Conservation (phyloP, 92 coral and sea anemone genomes). For the Epizoanthus rinbou region DNA sequence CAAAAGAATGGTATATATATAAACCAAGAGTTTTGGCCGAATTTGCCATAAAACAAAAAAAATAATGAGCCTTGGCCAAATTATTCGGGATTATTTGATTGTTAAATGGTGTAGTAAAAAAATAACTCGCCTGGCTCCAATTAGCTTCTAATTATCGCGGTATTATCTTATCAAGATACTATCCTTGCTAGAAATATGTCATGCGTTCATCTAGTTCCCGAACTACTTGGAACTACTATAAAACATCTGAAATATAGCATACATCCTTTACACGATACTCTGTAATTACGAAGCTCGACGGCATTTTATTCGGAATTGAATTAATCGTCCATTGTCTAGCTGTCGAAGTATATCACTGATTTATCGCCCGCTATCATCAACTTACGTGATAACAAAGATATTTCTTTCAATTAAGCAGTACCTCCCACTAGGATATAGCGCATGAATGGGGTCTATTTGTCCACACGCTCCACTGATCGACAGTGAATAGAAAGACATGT, state of each 20-base stretch:
- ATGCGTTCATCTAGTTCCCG: no score
- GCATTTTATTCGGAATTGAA: not conserved
- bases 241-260: not conserved
- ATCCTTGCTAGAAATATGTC: no score
- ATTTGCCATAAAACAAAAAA: no score
- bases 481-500: slow-evolving; percentile 3
- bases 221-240: no score
- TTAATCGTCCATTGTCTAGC: not conserved
- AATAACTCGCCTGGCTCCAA: no score
- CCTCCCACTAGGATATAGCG: slow-evolving; percentile 11
- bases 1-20: no score
- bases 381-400: not conserved
- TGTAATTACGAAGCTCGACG: not conserved
- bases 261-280: not conserved
- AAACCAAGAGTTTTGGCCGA: no score
- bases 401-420: not conserved
- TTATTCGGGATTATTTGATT: no score
- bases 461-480: slow-evolving; percentile 15
- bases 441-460: not conserved
- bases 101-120: no score
- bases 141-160: no score
- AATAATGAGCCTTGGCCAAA: no score
- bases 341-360: not conserved
- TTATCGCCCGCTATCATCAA: not conserved
- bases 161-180: no score